Percentiles rank a stretch among this genome's conserved stretches.
Conservation (phyloP, 37 sponge, comb jelly and placozoan species). For the Aphrocallistes beatrix region DNA sequence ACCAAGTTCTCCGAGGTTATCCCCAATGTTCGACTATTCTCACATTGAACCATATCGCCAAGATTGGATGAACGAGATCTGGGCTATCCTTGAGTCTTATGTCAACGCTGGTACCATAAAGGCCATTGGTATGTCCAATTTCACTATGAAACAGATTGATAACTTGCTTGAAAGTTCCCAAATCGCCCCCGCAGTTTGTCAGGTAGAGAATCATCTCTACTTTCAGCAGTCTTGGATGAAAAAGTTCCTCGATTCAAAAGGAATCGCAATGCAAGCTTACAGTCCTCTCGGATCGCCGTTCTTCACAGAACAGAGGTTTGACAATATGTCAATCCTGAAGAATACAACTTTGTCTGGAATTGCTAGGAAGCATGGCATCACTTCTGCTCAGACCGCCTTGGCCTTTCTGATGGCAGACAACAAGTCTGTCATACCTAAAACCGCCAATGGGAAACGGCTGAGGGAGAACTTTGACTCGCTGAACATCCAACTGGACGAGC, state of each 20-base stretch:
- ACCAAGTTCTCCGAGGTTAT: not conserved
- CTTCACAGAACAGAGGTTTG: too few relatives aligned
- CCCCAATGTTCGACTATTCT: not conserved
- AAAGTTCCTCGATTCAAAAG: not conserved
- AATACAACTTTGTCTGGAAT: not conserved
- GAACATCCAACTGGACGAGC: not conserved
- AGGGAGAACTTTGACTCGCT: not conserved
- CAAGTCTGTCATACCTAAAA: not conserved
- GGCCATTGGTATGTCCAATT: conserved; percentile 1
- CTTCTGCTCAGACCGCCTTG: not conserved
- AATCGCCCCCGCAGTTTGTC: not conserved
- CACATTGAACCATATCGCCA: not conserved
- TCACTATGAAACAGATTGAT: not conserved
- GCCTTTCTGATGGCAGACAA: not conserved
- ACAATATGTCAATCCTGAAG: too few relatives aligned
- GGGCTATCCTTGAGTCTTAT: not conserved
- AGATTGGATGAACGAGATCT: not conserved
- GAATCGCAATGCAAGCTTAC: not conserved
- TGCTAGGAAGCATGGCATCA: not conserved
- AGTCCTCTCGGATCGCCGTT: not conserved
- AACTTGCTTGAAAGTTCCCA: not conserved
- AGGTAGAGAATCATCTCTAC: not conserved
- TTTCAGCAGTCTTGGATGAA: not conserved
- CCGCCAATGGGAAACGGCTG: not conserved
- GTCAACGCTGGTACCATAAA: not conserved